These are phyloP conservation scores for Limanda limanda DNA, from an alignment of 2,113 vertebrate species.

Conservation along the genomic window DNA sequence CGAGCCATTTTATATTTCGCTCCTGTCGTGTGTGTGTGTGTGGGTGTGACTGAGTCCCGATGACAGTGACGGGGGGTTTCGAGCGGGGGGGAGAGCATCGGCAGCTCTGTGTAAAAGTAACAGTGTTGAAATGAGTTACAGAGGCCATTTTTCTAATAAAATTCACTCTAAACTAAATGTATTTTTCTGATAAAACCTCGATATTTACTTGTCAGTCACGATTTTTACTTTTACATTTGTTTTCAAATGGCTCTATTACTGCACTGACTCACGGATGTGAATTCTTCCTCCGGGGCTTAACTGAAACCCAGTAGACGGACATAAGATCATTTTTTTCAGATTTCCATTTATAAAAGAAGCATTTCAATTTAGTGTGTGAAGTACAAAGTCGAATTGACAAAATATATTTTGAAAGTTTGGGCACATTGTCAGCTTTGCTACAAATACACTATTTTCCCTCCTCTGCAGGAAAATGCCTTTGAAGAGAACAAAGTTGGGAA, in stretches of 20 bases:
- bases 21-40: not conserved
- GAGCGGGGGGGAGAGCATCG: not conserved
- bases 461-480: slow-evolving; percentile 50
- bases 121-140: not conserved
- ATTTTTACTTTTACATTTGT: not conserved
- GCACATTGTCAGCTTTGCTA: slow-evolving; percentile 4
- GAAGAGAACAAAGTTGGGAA: slow-evolving; percentile 58
- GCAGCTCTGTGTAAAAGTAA: not conserved
- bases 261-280: too few relatives aligned
- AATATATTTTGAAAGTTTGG: slow-evolving; percentile 28
- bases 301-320: not conserved
- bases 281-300: not conserved
- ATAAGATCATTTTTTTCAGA: not conserved
- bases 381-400: slow-evolving; percentile 23
- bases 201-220: not conserved
- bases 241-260: not conserved
- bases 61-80: too few relatives aligned
- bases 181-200: not conserved
- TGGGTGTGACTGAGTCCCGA: not conserved
- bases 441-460: slow-evolving; percentile 41
- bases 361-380: not conserved
- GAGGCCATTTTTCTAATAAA: not conserved
- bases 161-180: not conserved
- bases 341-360: slow-evolving; percentile 8
- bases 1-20: not conserved